Evolutionary conservation across 1,140 invertebrate genomes (phyloP), one percentile per base, ranked within the genome.

Genomic region (Drosophila santomea): DNA sequence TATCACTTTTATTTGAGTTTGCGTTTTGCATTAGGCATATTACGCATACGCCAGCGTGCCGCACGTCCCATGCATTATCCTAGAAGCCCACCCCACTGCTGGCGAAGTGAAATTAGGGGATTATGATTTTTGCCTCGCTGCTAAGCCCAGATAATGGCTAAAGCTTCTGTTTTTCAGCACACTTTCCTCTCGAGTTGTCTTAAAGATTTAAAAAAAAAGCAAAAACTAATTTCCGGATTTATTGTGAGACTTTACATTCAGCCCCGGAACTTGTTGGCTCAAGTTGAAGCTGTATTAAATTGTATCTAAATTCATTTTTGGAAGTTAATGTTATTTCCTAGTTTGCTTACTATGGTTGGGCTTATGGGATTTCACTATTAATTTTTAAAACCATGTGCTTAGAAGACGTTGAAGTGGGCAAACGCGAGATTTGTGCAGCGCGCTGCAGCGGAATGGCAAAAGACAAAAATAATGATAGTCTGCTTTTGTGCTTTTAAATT

Each of bases 1-100:
- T 77, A 83, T 88, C 82, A 86, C 83, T 86, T 86, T 86, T 86
- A 86, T 86, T 86, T 86, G 83, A 86, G 83, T 88, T 89, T 86
- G 79, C 67, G 83, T 86, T 86, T 84, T 83, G 68, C 84, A 88
- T 88, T 89, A 88, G 84, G 63, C 76, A 80, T 89, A 89, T 88
- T 88, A 84, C 84, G 80, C 57, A 88, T 88, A 88, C 79, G 83
- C 58, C 68, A 48, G 58, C 50, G 60, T 81, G 78, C 61, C 74
- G 52, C 80, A 75, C 69, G 48, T 80, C 44, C 43, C 44, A 54
- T 60, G 60, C 73, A 66, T 66, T 75, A 57, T 58, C 72, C 58
- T 54, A 60, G 39, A 62, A 52, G 28, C 35, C 58, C 25, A 32
- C 20, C 48, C 35, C 32, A 20, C 45, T 54, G 58, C 55, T 39